phyloP scores from a whole-genome alignment of 2,888 invertebrate species.

The Orthonychiurus folsomi region DNA sequence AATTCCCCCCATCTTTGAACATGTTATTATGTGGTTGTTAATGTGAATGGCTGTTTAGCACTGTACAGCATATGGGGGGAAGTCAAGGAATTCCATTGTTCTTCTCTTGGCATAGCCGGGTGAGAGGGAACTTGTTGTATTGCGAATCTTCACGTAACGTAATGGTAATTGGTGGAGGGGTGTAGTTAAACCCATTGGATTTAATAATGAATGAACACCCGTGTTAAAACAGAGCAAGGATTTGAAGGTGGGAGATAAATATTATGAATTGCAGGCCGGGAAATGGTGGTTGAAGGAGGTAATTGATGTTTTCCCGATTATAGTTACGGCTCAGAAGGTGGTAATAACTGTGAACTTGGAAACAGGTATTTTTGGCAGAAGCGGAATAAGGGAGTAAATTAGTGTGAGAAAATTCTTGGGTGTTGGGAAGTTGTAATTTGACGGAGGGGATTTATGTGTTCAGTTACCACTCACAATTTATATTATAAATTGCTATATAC shows the following conservation, averaged over 20 bases:
- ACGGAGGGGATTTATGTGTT: no score
- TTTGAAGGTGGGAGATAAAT: not conserved
- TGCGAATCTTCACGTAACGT: no score
- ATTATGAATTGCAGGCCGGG: no score
- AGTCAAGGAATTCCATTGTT: not conserved
- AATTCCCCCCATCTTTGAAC: not conserved
- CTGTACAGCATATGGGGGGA: no score
- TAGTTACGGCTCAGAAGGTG: not conserved
- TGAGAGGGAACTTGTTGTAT: not conserved
- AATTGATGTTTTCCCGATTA: conserved; percentile 1
- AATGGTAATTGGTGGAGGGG: not conserved
- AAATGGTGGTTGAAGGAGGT: not conserved
- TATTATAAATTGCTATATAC: no score
- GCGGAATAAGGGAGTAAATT: not conserved
- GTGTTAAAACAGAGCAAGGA: not conserved
- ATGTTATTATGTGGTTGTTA: not conserved
- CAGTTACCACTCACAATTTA: no score
- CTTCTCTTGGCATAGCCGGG: not conserved
- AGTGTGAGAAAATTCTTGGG: not conserved
- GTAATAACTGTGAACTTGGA: not conserved
- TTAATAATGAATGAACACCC: not conserved
- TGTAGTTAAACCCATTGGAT: not conserved
- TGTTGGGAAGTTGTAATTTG: no score
- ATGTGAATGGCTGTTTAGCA: not conserved
- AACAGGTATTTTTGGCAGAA: not conserved